These are phyloP conservation scores for Neomorphus geoffroyi DNA, from an alignment of 2,797 vertebrate genomes.

Conservation along the genomic window DNA sequence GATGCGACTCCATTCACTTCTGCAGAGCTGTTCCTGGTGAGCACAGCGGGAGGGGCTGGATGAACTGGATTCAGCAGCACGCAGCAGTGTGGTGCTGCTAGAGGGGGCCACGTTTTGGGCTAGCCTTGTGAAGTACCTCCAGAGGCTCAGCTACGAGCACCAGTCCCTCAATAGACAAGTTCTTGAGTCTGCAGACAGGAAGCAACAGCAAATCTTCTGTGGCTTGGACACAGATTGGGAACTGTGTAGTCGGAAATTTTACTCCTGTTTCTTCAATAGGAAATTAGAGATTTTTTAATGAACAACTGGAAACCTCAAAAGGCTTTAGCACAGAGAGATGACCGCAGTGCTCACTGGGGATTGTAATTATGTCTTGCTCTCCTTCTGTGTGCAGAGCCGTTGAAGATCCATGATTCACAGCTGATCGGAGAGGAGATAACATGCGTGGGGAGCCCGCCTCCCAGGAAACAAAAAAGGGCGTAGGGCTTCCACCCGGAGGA, in stretches of 20 bases:
- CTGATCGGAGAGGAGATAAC: slow-evolving; percentile 1
- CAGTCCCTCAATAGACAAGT: not conserved
- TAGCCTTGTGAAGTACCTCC: not conserved
- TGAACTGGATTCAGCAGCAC: not conserved
- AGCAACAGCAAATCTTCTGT: not conserved
- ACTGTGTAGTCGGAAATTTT: not conserved
- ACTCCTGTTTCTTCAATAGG: not conserved
- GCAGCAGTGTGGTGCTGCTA: not conserved
- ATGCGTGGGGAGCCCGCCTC: not conserved
- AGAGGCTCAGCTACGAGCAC: not conserved
- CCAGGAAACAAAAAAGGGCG: accelerated
- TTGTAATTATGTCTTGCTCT: not conserved
- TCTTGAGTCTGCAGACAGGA: not conserved
- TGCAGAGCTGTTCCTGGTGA: not conserved
- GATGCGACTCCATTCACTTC: not conserved
- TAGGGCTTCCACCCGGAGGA: not conserved
- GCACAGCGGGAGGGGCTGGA: not conserved
- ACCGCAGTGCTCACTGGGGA: not conserved
- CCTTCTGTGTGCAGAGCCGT: not conserved
- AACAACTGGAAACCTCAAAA: not conserved
- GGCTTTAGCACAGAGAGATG: not conserved
- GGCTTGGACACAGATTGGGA: not conserved
- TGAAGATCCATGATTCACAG: slow-evolving; percentile 3
- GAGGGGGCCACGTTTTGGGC: accelerated
- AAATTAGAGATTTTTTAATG: not conserved